Percentiles rank a stretch among this genome's conserved stretches.
Evolutionary conservation across 2,797 vertebrate genomes (phyloP).

Genomic region (Coluber constrictor): DNA sequence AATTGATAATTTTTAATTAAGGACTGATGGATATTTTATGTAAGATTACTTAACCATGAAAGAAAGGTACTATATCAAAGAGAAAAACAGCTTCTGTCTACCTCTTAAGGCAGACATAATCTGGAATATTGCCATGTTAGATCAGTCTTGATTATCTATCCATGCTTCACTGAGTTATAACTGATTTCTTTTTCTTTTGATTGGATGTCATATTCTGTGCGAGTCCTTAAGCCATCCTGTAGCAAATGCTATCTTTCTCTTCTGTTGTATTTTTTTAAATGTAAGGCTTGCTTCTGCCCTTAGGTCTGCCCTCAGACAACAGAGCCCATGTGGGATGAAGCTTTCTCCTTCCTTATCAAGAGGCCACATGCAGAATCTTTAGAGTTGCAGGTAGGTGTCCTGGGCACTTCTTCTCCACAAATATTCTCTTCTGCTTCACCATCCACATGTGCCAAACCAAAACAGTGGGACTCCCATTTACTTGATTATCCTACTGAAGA

Average conservation of each 20-base stretch:
- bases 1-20: too few species aligned
- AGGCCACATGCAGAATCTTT: conserved; percentile 80
- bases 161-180: neutral
- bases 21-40: neutral
- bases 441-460: neutral
- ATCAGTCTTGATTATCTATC: neutral
- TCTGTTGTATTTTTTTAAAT: neutral
- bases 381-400: conserved; percentile 78
- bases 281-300: neutral
- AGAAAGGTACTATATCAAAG: neutral
- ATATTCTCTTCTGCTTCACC: neutral
- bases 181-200: neutral
- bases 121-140: neutral
- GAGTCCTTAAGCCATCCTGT: neutral
- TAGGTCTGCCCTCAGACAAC: conserved; percentile 78
- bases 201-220: neutral
- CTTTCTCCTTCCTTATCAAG: conserved; percentile 82
- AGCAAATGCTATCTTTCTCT: neutral
- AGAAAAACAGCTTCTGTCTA: neutral
- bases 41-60: neutral
- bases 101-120: neutral
- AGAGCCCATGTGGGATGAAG: conserved; percentile 87
- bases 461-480: neutral
- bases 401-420: neutral
- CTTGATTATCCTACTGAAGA: neutral